phyloP scores from a whole-genome alignment of 2,113 vertebrate species.

The Odocoileus hemionus region DNA sequence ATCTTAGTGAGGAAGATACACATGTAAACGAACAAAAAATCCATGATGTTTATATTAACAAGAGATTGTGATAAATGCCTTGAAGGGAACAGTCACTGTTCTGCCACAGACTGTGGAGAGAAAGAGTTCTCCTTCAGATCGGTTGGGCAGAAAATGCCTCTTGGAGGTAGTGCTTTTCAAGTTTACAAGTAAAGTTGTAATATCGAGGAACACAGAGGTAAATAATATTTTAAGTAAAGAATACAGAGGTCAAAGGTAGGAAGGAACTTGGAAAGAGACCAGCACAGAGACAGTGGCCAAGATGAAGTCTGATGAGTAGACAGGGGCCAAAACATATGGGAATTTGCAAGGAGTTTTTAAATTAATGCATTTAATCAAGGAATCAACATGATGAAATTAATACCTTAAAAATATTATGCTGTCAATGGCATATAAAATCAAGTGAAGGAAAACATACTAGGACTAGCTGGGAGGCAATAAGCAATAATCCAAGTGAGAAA shows the following conservation, averaged over 20 bases:
- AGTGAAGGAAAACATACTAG: neutral
- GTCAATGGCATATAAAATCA: neutral
- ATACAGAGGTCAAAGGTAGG: neutral
- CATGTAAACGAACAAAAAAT: neutral
- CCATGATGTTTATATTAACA: neutral
- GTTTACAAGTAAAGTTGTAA: neutral
- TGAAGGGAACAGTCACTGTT: neutral
- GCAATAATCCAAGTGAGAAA: neutral
- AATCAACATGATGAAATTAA: neutral
- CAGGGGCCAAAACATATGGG: neutral
- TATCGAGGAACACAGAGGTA: neutral
- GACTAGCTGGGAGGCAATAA: neutral
- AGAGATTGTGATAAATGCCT: neutral
- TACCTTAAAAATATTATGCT: neutral
- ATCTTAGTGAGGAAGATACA: neutral
- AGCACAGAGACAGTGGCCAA: neutral
- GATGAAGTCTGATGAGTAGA: neutral
- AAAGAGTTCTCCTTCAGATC: neutral
- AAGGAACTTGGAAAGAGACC: neutral
- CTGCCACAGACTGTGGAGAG: neutral
- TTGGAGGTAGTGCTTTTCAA: neutral
- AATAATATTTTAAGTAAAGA: neutral
- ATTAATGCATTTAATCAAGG: neutral
- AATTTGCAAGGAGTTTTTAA: neutral
- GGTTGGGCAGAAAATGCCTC: neutral